Percentiles rank a stretch among this genome's conserved stretches.
Evolutionary conservation across 2,888 invertebrate genomes (phyloP).

Genomic region (Stenoptilia bipunctidactyla): DNA sequence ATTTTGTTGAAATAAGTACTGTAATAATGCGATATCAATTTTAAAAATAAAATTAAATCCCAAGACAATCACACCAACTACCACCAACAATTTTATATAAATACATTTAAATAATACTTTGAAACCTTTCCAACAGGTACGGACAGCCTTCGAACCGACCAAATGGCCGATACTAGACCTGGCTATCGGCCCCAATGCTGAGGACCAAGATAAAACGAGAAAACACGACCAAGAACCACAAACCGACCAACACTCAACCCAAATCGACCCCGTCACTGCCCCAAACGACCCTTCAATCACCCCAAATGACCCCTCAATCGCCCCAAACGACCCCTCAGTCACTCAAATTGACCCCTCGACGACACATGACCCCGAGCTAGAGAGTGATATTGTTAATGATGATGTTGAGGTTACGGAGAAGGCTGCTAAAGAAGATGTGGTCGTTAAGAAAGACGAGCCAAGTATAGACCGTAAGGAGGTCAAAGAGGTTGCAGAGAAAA

Average conservation of each 20-base stretch:
- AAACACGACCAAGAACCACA: constrained; percentile 15
- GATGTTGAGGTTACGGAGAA: no score
- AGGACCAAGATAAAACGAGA: constrained; percentile 25
- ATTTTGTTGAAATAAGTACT: no score
- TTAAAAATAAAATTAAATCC: no score
- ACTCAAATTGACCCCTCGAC: constrained; percentile 9
- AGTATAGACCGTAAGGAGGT: not conserved
- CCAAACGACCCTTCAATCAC: not conserved
- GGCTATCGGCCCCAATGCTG: constrained; percentile 21
- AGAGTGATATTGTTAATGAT: no score
- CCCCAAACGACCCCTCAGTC: constrained; percentile 1
- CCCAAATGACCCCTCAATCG: not conserved
- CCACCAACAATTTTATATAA: no score
- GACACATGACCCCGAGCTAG: constrained; percentile 8
- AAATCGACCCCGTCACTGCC: not conserved
- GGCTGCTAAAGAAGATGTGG: not conserved
- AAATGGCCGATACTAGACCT: constrained; percentile 90
- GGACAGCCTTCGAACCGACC: constrained; percentile 85
- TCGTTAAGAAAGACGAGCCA: not conserved
- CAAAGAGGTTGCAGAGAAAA: not conserved
- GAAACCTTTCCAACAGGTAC: constrained; percentile 67
- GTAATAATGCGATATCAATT: no score
- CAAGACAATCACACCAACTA: no score
- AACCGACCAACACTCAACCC: constrained; percentile 10
- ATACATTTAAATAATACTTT: not conserved